A percentile compares a stretch with the other conserved stretches of the same genome.
These are phyloP conservation scores for Euphonia xanthogaster DNA, from an alignment of 2,797 vertebrate genomes.

Conservation along the genomic window DNA sequence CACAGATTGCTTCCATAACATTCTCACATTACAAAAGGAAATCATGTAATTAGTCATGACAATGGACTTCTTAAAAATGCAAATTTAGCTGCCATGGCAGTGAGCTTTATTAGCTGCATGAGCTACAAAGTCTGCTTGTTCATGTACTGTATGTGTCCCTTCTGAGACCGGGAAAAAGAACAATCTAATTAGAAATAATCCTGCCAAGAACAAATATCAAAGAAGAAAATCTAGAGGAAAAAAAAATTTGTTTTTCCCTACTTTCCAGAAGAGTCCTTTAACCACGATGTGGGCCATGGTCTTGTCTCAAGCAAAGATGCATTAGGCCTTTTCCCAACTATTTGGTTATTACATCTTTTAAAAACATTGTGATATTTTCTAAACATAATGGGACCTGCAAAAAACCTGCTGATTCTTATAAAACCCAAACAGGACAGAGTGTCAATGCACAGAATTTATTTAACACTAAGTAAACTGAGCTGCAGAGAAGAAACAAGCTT, in stretches of 20 bases:
- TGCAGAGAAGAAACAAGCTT: background rate
- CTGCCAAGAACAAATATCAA: constrained; percentile 7
- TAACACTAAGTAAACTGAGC: background rate
- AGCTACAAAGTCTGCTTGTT: background rate
- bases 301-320: constrained; percentile 35
- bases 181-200: constrained; percentile 51
- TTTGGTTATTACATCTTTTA: background rate
- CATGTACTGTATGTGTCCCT: background rate
- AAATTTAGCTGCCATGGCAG: background rate
- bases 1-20: background rate
- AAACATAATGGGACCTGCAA: background rate
- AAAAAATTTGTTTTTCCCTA: background rate
- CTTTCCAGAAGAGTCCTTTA: background rate
- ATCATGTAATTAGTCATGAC: background rate
- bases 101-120: background rate
- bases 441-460: background rate
- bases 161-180: constrained; percentile 32
- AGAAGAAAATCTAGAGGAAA: background rate
- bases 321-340: background rate
- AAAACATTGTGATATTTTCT: background rate
- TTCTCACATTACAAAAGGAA: background rate
- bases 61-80: background rate
- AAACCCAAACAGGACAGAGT: background rate
- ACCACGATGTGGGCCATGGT: background rate
- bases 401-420: background rate